Evolutionary conservation across 2,113 vertebrate species (phyloP).

Genomic region (Eidolon helvum): DNA sequence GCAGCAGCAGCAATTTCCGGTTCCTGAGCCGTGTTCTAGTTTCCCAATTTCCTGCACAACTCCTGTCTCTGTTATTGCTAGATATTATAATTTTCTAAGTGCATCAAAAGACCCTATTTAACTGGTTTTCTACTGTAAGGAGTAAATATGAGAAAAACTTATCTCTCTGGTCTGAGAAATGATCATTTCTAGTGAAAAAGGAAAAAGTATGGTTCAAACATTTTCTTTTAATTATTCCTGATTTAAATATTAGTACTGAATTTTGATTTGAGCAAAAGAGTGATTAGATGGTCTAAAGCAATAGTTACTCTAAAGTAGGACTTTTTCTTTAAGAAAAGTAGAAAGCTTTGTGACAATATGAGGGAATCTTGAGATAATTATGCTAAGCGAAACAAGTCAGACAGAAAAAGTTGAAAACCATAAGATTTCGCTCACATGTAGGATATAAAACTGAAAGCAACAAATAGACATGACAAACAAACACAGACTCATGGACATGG

Average conservation of each 20-base stretch:
- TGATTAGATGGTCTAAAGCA: neutral
- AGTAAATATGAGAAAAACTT: neutral
- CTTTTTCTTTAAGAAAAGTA: neutral
- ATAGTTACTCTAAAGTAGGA: neutral
- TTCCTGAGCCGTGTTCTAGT: neutral
- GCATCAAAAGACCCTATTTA: neutral
- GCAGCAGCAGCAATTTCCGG: neutral
- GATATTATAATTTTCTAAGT: neutral
- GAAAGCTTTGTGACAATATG: neutral
- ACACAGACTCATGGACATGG: too few relatives aligned
- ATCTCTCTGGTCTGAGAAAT: neutral
- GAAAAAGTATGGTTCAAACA: neutral
- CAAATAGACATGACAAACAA: too few relatives aligned
- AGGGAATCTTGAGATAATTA: too few relatives aligned
- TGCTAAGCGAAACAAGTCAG: too few relatives aligned
- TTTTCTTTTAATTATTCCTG: slow-evolving; percentile 3
- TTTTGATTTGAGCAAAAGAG: slow-evolving; percentile 3
- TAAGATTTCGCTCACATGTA: too few relatives aligned
- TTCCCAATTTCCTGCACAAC: neutral
- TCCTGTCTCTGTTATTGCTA: neutral
- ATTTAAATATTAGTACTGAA: neutral
- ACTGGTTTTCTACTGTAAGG: neutral
- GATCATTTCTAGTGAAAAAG: neutral
- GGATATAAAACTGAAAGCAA: too few relatives aligned
- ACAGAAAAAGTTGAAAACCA: too few relatives aligned